Evolutionary conservation across 2,797 vertebrate species (phyloP).

Genomic region (Paratrypauchen microcephalus): DNA sequence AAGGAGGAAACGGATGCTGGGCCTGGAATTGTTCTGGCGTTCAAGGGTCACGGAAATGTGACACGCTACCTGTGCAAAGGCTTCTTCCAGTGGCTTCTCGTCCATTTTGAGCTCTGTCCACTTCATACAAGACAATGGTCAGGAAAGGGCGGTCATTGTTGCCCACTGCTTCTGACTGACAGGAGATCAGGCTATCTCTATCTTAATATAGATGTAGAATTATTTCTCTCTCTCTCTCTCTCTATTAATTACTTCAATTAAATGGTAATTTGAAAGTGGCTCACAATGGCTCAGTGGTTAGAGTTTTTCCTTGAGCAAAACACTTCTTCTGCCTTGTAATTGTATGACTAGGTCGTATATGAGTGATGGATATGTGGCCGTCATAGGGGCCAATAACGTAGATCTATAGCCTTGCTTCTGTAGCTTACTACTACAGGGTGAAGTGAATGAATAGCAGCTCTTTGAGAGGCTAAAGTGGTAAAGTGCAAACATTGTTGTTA

Average conservation of each 20-base stretch:
- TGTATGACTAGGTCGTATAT: too few relatives aligned
- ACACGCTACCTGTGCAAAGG: constrained; percentile 80
- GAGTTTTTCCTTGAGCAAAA: background rate
- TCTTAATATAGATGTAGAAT: constrained; percentile 11
- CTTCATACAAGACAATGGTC: constrained; percentile 60
- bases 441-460: too few relatives aligned
- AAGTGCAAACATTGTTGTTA: too few relatives aligned
- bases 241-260: too few relatives aligned
- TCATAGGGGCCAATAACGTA: too few relatives aligned
- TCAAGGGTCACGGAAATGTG: constrained; percentile 79
- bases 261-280: too few relatives aligned
- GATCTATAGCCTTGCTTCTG: too few relatives aligned
- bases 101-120: constrained; percentile 50
- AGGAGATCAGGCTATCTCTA: constrained; percentile 33
- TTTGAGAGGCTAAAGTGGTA: background rate
- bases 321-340: background rate
- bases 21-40: constrained; percentile 82
- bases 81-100: constrained; percentile 67
- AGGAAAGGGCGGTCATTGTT: constrained; percentile 58
- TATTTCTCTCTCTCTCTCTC: too few relatives aligned
- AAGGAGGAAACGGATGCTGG: constrained; percentile 80
- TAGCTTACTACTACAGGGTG: background rate
- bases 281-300: background rate
- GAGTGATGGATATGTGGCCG: too few relatives aligned
- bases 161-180: constrained; percentile 49